These are phyloP conservation scores for Saxidomus purpurata DNA, from an alignment of 1,140 invertebrate species.

Conservation along the genomic window DNA sequence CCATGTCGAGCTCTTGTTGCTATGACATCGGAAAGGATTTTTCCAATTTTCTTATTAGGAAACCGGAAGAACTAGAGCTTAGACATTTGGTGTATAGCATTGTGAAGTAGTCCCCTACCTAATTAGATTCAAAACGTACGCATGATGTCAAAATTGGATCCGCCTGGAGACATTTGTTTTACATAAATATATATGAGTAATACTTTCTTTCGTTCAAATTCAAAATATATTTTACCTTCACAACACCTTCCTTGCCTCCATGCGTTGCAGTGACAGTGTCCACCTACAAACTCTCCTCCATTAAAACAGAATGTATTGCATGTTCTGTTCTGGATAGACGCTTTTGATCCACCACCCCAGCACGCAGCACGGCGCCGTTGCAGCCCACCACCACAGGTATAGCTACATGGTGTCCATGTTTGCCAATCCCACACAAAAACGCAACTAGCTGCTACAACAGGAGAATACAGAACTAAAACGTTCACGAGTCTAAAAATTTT, in stretches of 20 bases:
- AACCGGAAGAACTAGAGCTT: neutral
- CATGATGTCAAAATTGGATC: too few species aligned
- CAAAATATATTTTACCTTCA: constrained; percentile 9
- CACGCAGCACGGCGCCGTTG: neutral
- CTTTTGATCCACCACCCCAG: neutral
- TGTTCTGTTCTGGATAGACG: neutral
- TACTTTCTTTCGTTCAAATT: neutral
- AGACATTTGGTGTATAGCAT: neutral
- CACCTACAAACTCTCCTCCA: neutral
- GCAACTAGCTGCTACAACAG: too few species aligned
- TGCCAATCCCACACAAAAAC: too few species aligned
- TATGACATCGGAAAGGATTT: neutral
- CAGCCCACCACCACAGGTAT: neutral
- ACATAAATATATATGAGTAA: neutral
- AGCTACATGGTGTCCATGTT: neutral
- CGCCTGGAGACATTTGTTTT: neutral
- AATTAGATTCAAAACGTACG: too few species aligned
- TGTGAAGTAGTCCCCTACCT: neutral
- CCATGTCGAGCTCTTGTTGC: too few species aligned
- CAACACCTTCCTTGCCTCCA: constrained; percentile 47
- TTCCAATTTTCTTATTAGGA: neutral
- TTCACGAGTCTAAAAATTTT: too few species aligned
- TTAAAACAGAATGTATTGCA: constrained; percentile 54
- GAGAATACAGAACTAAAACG: neutral
- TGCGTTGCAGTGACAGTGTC: constrained; percentile 16